Conservation (phyloP, 2,113 vertebrate genomes). For the Gymnorhina tibicen region DNA sequence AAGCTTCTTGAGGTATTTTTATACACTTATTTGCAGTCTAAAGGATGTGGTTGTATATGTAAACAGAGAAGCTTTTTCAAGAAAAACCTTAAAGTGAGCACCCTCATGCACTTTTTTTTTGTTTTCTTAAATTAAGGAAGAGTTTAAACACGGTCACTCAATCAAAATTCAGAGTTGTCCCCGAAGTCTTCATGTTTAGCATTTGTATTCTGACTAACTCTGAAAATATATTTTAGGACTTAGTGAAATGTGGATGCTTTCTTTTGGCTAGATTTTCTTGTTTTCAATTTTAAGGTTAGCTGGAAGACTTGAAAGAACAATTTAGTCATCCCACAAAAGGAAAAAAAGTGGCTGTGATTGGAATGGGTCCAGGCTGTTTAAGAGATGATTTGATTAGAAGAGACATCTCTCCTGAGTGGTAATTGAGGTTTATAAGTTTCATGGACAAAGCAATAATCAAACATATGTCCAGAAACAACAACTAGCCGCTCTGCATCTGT, state of each 20-base stretch:
- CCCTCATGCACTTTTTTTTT: neutral
- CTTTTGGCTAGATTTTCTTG: neutral
- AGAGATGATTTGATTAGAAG: neutral
- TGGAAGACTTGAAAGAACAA: neutral
- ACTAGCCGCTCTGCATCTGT: neutral
- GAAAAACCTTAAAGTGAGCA: neutral
- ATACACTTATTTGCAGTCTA: neutral
- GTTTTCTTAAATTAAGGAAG: neutral
- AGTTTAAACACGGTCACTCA: neutral
- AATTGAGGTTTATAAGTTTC: neutral
- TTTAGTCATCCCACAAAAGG: neutral
- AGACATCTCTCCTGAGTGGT: neutral
- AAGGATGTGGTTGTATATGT: neutral
- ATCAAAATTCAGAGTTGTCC: neutral
- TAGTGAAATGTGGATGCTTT: neutral
- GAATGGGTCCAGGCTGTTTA: neutral
- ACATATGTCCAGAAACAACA: constrained; percentile 1
- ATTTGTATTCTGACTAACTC: neutral
- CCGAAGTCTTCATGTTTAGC: neutral
- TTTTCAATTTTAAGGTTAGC: constrained; percentile 6
- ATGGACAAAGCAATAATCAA: neutral
- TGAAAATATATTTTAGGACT: neutral
- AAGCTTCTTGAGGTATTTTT: neutral
- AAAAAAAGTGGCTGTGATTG: neutral
- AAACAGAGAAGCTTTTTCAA: neutral